Evolutionary conservation across 2,888 invertebrate genomes (phyloP), one percentile per base, ranked within the genome.

Genomic region (Pterobdella sp.): DNA sequence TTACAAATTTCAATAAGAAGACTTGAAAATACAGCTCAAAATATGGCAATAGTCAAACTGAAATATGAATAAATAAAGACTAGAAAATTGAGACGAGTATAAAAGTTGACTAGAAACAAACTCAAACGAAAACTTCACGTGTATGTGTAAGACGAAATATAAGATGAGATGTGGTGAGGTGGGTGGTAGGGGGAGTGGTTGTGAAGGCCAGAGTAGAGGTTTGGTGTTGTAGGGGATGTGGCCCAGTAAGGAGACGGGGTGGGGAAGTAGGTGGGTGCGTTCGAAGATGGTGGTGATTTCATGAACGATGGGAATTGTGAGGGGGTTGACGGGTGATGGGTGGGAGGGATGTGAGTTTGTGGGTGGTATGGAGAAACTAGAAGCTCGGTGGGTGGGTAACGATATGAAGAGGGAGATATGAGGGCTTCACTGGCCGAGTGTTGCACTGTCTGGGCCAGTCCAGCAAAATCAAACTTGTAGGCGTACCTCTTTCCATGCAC

Each of bases 401-500:
- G 94, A 67, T 74, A 74, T 2, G 73, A 56, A n/a, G 73, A 14
- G 60, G 71, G 63, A 37, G 35, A n/a, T 87, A 94, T 94, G 73
- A 90, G 89, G 64, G 94, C 93, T 84, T 95, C 94, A n/a, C 34
- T 63, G 3, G 75, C 42, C 4, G 73, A 34, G 18, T 78, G 82
- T 76, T 84, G 83, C 82, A 83, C 82, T 32, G 83, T 83, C 70
- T 91, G 90, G 88, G 93, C 91, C 81, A 94, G 85, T 18, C 93
- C 94, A 81, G 91, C 91, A 85, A 96, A 96, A 85, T 95, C 95
- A 85, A 96, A 98, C 84, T 93, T 92, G 87, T 94, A 94, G 67
- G 93, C 93, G 86, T 94, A 94, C 0, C 96, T 87, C 85, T 96
- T 96, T 73, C 95, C 95, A 83, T 94, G 95, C 14, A 96, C 94